phyloP scores from a whole-genome alignment of 2,797 vertebrate species.

The Falco rusticolus region DNA sequence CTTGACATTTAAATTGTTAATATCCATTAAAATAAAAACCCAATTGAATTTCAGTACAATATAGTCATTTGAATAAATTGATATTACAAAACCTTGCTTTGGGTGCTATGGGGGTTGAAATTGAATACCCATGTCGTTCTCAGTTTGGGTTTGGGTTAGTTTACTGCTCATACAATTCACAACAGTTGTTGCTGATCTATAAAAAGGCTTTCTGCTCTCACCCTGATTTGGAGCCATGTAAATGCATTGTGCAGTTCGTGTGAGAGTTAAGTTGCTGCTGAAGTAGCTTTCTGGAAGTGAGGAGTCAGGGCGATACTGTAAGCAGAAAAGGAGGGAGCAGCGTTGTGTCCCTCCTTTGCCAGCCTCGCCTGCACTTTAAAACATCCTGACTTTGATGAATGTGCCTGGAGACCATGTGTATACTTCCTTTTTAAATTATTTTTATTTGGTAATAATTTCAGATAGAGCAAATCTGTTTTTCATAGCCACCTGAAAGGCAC shows the following conservation, averaged over 20 bases:
- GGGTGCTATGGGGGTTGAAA: not conserved
- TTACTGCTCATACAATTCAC: not conserved
- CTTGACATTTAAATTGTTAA: not conserved
- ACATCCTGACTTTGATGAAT: not conserved
- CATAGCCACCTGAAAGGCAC: not conserved
- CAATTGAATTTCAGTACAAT: not conserved
- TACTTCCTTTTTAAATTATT: not conserved
- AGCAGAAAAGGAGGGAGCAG: not conserved
- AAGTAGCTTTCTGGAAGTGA: not conserved
- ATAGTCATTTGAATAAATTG: not conserved
- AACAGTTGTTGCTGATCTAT: too few relatives aligned
- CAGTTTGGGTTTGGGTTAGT: not conserved
- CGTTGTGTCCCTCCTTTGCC: not conserved
- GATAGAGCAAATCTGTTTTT: not conserved
- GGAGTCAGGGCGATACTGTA: accelerated
- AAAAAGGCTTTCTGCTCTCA: not conserved
- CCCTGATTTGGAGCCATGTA: not conserved
- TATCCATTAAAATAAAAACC: not conserved
- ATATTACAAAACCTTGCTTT: not conserved
- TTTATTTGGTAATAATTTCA: not conserved
- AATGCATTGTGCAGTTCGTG: accelerated
- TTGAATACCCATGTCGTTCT: accelerated
- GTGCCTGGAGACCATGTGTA: not conserved
- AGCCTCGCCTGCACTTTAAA: too few relatives aligned
- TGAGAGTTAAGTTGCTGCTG: not conserved